phyloP scores from a whole-genome alignment of 2,113 vertebrate genomes.

The Daphoenositta chrysoptera region DNA sequence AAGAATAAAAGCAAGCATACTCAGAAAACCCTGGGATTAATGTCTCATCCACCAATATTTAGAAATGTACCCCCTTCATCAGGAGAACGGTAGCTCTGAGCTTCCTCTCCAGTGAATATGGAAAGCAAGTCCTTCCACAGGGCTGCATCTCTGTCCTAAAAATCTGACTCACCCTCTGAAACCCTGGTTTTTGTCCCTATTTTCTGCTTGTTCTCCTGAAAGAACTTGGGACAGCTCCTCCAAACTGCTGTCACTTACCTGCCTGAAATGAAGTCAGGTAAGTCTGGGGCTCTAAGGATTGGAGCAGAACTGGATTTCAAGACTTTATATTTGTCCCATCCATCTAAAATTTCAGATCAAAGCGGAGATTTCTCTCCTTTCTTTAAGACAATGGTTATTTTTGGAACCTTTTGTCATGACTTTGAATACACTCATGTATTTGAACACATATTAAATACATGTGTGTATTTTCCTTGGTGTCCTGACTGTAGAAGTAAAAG shows the following conservation, averaged over 20 bases:
- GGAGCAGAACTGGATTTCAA: neutral
- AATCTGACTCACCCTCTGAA: neutral
- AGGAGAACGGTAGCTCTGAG: neutral
- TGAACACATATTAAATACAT: neutral
- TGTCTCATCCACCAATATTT: neutral
- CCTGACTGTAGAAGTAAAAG: neutral
- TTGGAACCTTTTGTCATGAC: neutral
- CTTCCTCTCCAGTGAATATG: neutral
- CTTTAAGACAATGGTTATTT: neutral
- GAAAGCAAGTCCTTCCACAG: neutral
- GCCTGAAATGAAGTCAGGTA: neutral
- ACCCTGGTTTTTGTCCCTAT: fast-evolving
- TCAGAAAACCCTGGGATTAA: neutral
- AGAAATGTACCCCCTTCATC: neutral
- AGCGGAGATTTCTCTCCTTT: neutral
- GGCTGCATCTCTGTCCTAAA: neutral
- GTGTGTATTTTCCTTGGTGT: neutral
- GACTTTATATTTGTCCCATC: neutral
- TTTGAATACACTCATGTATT: neutral
- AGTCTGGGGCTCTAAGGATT: neutral
- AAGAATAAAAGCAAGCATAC: neutral
- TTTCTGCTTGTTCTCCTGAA: neutral
- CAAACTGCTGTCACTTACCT: neutral
- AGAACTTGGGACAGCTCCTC: neutral
- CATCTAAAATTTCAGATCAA: neutral